Evolutionary conservation across 2,797 vertebrate species (phyloP).

Genomic region (Centropyge bicolor): DNA sequence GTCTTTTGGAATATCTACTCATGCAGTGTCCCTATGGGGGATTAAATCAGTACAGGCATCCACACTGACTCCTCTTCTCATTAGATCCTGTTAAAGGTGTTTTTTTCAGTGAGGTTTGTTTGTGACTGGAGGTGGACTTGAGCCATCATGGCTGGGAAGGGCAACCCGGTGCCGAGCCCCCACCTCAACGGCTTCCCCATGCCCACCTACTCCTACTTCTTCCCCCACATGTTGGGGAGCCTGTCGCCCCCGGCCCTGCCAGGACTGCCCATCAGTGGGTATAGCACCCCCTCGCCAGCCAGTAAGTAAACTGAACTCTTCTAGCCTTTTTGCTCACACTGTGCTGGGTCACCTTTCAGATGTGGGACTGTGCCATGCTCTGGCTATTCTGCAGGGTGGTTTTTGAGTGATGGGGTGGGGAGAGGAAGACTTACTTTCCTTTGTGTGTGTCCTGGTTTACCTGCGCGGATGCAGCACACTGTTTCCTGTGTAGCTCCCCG

Average conservation of each 20-base stretch:
- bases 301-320: slow-evolving; percentile 87
- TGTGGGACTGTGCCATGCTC: not conserved
- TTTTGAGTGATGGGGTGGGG: slow-evolving; percentile 28
- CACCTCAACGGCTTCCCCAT: slow-evolving; percentile 95
- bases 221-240: slow-evolving; percentile 94
- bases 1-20: slow-evolving; percentile 65
- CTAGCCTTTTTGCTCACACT: not conserved
- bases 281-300: slow-evolving; percentile 96
- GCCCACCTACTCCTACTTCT: slow-evolving; percentile 96
- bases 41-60: slow-evolving; percentile 67
- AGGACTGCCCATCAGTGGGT: slow-evolving; percentile 93
- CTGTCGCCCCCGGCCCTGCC: slow-evolving; percentile 92
- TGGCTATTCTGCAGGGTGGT: slow-evolving; percentile 9
- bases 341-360: slow-evolving; percentile 2
- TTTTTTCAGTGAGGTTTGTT: slow-evolving; percentile 40
- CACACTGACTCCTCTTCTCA: slow-evolving; percentile 47
- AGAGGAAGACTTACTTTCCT: slow-evolving; percentile 38
- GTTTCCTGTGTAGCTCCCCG: slow-evolving; percentile 38
- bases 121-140: slow-evolving; percentile 65
- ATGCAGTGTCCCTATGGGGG: slow-evolving; percentile 70
- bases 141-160: slow-evolving; percentile 94
- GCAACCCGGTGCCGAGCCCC: slow-evolving; percentile 91
- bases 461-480: slow-evolving; percentile 12
- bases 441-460: slow-evolving; percentile 60
- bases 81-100: slow-evolving; percentile 6